Evolutionary conservation across 2,113 vertebrate species (phyloP).

Genomic region (Oncorhynchus nerka): DNA sequence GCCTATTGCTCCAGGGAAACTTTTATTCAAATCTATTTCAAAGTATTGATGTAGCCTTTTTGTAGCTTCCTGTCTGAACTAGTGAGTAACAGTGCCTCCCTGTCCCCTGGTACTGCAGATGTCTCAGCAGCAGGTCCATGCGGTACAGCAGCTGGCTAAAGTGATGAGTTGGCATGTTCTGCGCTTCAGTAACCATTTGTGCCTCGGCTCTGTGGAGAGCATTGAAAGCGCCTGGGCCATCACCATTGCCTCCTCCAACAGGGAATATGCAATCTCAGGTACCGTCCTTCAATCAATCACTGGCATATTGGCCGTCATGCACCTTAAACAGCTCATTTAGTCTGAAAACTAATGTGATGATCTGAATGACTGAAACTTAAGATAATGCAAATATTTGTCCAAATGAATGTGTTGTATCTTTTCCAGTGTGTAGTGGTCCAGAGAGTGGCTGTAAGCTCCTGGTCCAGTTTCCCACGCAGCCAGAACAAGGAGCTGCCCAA

Average conservation of each 20-base stretch:
- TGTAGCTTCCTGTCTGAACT: too few relatives aligned
- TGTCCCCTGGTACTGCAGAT: slow-evolving; percentile 75
- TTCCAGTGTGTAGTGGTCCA: slow-evolving; percentile 89
- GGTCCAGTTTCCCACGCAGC: slow-evolving; percentile 92
- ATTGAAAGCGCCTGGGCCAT: slow-evolving; percentile 94
- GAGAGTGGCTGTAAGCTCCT: slow-evolving; percentile 93
- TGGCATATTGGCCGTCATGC: background rate
- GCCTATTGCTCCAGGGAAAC: too few relatives aligned
- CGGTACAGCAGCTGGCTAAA: slow-evolving; percentile 96
- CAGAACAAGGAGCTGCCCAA: slow-evolving; percentile 92
- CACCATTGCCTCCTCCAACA: slow-evolving; percentile 90
- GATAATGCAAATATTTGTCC: too few relatives aligned
- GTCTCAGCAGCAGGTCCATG: slow-evolving; percentile 98
- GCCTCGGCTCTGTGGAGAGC: slow-evolving; percentile 90
- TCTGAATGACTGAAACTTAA: background rate
- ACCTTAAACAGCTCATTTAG: background rate
- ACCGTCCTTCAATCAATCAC: slow-evolving; percentile 11
- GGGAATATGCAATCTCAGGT: slow-evolving; percentile 95
- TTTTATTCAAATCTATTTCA: background rate
- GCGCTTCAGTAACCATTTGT: slow-evolving; percentile 95
- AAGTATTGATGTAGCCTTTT: background rate
- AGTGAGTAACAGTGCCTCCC: background rate
- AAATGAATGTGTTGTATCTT: slow-evolving; percentile 3
- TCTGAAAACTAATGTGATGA: background rate
- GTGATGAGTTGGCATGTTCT: slow-evolving; percentile 99